Evolutionary conservation across 2,113 vertebrate genomes (phyloP).

Genomic region (Phycodurus eques): DNA sequence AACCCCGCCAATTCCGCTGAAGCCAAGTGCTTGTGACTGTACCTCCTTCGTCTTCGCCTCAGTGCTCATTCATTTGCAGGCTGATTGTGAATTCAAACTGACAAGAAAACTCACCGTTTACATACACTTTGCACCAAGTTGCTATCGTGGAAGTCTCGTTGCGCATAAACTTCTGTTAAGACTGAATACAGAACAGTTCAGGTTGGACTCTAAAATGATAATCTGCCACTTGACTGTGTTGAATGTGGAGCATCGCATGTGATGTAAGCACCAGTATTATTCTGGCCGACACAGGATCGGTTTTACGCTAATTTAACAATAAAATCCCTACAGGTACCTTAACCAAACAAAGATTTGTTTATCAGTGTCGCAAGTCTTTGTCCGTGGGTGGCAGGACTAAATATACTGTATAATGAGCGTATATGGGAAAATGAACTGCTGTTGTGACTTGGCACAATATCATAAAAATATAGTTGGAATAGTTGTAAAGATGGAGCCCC

Average conservation of each 20-base stretch:
- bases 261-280: neutral
- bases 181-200: neutral
- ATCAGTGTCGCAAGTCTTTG: neutral
- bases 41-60: slow-evolving; percentile 65
- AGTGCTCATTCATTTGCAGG: slow-evolving; percentile 72
- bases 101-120: slow-evolving; percentile 42
- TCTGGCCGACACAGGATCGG: neutral
- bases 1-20: slow-evolving; percentile 64
- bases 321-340: neutral
- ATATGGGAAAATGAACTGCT: neutral
- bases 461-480: neutral
- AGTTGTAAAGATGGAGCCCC: neutral
- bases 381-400: neutral
- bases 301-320: neutral
- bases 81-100: slow-evolving; percentile 71
- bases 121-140: slow-evolving; percentile 11
- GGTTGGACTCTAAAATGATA: neutral
- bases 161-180: neutral
- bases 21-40: slow-evolving; percentile 69
- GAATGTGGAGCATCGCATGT: neutral
- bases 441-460: neutral
- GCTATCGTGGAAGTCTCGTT: neutral
- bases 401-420: neutral
- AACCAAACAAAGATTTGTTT: neutral
- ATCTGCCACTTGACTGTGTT: neutral